Evolutionary conservation across 2,113 vertebrate genomes (phyloP).

Genomic region (Picathartes gymnocephalus): DNA sequence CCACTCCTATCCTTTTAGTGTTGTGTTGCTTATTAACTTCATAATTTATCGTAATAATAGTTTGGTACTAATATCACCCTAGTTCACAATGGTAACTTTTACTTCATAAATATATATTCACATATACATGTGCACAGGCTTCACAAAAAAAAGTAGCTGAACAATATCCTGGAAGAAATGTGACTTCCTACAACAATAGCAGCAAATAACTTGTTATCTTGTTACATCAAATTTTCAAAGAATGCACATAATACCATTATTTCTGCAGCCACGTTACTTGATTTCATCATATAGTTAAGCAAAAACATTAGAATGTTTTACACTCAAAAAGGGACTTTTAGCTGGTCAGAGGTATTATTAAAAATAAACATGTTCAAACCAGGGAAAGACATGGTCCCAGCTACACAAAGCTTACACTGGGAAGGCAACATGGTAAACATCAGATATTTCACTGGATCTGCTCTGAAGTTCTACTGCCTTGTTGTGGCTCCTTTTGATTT

Average conservation of each 20-base stretch:
- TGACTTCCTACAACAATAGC: background rate
- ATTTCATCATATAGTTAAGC: background rate
- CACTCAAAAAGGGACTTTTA: background rate
- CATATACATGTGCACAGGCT: fast-evolving
- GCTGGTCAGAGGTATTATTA: background rate
- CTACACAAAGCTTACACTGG: background rate
- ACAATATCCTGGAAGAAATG: background rate
- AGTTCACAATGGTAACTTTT: background rate
- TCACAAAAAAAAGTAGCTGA: background rate
- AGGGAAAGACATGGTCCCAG: background rate
- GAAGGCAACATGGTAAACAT: background rate
- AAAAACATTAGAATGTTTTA: background rate
- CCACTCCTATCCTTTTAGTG: background rate
- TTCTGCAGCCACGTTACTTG: background rate
- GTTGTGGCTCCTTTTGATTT: background rate
- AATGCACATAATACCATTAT: background rate
- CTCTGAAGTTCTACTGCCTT: background rate
- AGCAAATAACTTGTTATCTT: background rate
- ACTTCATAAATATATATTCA: background rate
- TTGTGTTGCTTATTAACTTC: background rate
- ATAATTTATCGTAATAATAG: background rate
- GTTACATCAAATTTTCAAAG: background rate
- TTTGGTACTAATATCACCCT: background rate
- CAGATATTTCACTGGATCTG: no score
- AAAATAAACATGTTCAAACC: background rate